Evolutionary conservation across 2,113 vertebrate species (phyloP).

Genomic region (Cyphomyrus plagiostoma): DNA sequence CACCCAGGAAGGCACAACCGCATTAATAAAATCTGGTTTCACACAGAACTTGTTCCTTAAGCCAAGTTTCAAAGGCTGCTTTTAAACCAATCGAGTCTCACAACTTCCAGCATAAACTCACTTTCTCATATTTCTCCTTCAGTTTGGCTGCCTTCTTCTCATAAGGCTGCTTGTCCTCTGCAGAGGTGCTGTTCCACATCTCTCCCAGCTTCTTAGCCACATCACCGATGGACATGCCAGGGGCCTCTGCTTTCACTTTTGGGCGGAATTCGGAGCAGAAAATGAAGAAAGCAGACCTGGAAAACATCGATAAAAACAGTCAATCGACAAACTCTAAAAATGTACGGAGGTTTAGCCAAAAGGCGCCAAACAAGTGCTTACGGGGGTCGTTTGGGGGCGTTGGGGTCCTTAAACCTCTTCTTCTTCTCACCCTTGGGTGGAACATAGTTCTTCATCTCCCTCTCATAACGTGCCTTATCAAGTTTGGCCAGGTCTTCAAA

Average conservation of each 20-base stretch:
- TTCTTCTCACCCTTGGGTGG: constrained; percentile 83
- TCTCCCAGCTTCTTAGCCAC: constrained; percentile 91
- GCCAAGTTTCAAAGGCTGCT: background rate
- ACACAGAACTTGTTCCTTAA: background rate
- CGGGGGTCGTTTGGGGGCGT: constrained; percentile 98
- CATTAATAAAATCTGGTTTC: background rate
- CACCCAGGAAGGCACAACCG: background rate
- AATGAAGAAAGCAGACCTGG: constrained; percentile 95
- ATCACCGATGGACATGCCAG: constrained; percentile 84
- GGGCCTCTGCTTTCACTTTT: constrained; percentile 89
- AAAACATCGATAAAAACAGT: background rate
- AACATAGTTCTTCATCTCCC: constrained; percentile 93
- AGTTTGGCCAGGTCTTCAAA: constrained; percentile 93
- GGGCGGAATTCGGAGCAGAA: constrained; percentile 93
- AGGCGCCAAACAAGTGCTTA: constrained; percentile 56
- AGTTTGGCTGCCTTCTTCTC: constrained; percentile 96
- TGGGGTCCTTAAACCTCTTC: constrained; percentile 89
- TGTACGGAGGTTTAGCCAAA: background rate
- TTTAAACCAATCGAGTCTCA: background rate
- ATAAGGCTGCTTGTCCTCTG: constrained; percentile 89
- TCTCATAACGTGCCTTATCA: constrained; percentile 92
- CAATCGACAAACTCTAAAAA: background rate
- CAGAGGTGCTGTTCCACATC: constrained; percentile 87
- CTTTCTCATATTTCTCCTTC: constrained; percentile 99
- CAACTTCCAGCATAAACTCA: constrained; percentile 41